phyloP scores from a whole-genome alignment of 1,140 invertebrate species.

The Drosophila burlai region DNA sequence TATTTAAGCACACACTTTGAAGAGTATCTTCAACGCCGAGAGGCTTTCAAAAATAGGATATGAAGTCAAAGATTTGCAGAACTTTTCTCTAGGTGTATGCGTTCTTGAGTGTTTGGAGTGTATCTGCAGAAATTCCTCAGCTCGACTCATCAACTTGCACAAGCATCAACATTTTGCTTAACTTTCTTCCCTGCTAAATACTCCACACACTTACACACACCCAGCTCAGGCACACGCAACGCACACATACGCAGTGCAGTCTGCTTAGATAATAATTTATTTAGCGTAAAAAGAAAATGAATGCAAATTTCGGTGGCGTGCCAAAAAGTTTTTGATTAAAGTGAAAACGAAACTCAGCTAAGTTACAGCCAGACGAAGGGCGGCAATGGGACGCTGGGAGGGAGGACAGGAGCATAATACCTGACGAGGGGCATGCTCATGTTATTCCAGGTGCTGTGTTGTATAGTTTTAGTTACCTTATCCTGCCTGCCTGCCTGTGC shows the following conservation, averaged over 20 bases:
- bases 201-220: conserved; percentile 9
- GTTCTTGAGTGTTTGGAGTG: conserved; percentile 15
- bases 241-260: conserved; percentile 20
- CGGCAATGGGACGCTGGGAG: neutral
- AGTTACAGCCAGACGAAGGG: conserved; percentile 41
- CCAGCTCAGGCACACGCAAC: conserved; percentile 7
- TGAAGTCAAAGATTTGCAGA: neutral
- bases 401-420: neutral
- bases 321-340: conserved; percentile 81
- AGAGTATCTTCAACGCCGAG: no score
- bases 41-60: no score
- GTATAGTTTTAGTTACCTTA: conserved; percentile 67
- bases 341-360: conserved; percentile 77
- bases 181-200: conserved; percentile 52
- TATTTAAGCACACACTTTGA: no score
- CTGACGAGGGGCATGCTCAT: conserved; percentile 28
- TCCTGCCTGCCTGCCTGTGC: conserved; percentile 15
- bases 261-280: conserved; percentile 82
- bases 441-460: conserved; percentile 72
- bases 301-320: conserved; percentile 75
- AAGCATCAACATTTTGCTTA: conserved; percentile 43
- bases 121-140: conserved; percentile 11
- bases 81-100: neutral
- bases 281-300: conserved; percentile 83
- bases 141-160: conserved; percentile 44